Base-by-base conservation (phyloP, 2,797 vertebrate genomes). In the Microcaecilia unicolor region DNA sequence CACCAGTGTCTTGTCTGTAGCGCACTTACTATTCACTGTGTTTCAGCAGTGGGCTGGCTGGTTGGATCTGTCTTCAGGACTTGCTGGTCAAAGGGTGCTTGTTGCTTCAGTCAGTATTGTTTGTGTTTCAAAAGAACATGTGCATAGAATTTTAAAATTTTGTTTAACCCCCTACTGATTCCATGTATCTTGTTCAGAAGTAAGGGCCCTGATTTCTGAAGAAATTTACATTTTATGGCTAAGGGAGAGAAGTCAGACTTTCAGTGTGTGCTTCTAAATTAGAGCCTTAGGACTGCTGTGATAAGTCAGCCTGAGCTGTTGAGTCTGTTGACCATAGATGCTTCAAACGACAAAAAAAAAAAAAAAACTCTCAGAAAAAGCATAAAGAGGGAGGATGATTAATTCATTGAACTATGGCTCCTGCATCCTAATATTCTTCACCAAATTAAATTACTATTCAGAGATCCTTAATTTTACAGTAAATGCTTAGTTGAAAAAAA, bases 161-260 rank as follows among this genome's bases (percentile, higher is more conserved):
- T 22, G 25, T 25, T 28, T 39, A 35, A 4, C 24, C 5, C 41
- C 12, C 22, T 37, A 58, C 63, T 41, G 8, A 63, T 15, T 65
- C 34, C 41, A 42, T 35, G 13, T 4, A 3, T 46, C 30, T 38
- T 18, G 10, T 34, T 40, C 54, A 22, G 33, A 50, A 31, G 11
- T 18, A 31, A 15, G 35, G 37, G 25, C 34, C 39, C 33, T 11
- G 27, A 6, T 51, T 46, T 44, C 43, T 21, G 7, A 32, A 34
- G 51, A 9, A 58, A 56, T 34, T 69, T 63, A 28, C 15, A 38
- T 63, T 70, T 65, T 40, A 34, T 58, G 28, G 16, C 34, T 62
- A 28, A 48, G 18, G 17, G 16, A 48, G 28, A 34, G 44, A 34
- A 36, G 20, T 48, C 42, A 46, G 33, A 33, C 53, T 5, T 15